Evolutionary conservation across 2,888 invertebrate genomes (phyloP).

Genomic region (Drosophila antonietae): DNA sequence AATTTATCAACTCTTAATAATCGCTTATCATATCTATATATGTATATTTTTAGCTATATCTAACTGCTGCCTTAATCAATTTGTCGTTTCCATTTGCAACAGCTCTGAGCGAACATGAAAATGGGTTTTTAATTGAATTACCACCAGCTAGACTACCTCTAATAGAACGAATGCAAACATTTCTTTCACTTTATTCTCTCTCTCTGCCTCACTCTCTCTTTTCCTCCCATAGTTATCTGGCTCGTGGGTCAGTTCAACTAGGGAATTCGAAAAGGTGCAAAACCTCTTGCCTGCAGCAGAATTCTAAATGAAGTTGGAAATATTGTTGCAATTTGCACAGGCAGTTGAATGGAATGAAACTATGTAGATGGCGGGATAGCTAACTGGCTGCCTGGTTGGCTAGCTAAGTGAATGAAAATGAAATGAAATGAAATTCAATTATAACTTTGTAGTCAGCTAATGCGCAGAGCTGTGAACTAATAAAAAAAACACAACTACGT

Average conservation of each 20-base stretch:
- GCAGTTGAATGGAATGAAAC: conserved; percentile 12
- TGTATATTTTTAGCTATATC: not conserved
- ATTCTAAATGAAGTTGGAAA: conserved; percentile 43
- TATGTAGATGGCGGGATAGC: not conserved
- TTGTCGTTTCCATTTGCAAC: conserved; percentile 6
- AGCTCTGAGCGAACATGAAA: conserved; percentile 21
- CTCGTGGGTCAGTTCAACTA: conserved; percentile 4
- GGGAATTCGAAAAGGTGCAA: not conserved
- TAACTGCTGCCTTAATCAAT: not conserved
- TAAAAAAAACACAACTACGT: not conserved
- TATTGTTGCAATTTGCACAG: conserved; percentile 33
- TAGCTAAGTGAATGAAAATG: conserved; percentile 6
- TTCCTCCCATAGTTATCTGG: not conserved
- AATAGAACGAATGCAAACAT: conserved; percentile 3
- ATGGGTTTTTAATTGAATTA: conserved; percentile 51
- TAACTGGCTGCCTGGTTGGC: not conserved
- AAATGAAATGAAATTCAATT: conserved; percentile 29
- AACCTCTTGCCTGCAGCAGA: conserved; percentile 47
- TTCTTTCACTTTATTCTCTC: not conserved
- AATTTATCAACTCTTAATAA: not conserved
- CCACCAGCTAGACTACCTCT: conserved; percentile 3
- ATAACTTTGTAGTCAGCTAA: conserved; percentile 31
- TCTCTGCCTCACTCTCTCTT: too few species aligned
- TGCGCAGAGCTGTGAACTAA: not conserved
- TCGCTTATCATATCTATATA: not conserved